Percentiles rank a stretch among this genome's conserved stretches.
These are phyloP conservation scores for Calidris pygmaea DNA, from an alignment of 2,113 vertebrate genomes.

Conservation along the genomic window DNA sequence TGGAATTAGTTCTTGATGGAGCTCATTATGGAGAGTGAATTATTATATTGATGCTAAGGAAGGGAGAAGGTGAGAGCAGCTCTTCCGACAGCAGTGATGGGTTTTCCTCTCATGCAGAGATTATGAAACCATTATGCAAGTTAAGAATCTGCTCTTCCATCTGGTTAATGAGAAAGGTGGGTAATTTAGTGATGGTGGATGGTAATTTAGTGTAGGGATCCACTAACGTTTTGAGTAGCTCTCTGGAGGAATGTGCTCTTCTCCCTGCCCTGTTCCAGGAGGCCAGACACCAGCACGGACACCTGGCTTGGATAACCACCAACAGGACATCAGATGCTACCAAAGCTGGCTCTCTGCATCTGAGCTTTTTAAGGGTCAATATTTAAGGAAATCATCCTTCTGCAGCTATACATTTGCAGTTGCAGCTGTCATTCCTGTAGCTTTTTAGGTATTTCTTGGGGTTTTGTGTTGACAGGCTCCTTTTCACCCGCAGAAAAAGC, in stretches of 20 bases:
- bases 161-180: background rate
- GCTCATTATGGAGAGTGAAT: background rate
- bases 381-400: background rate
- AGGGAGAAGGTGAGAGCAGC: background rate
- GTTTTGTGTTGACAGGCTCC: background rate
- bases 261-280: background rate
- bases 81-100: background rate
- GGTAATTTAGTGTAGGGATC: background rate
- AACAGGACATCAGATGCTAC: background rate
- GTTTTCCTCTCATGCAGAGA: background rate
- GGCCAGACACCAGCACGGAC: background rate
- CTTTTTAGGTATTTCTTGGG: background rate
- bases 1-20: accelerated
- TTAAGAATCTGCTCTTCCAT: background rate
- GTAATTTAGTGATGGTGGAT: background rate
- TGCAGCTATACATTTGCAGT: accelerated
- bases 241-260: background rate
- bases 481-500: background rate
- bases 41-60: background rate
- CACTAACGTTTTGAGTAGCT: background rate
- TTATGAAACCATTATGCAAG: background rate
- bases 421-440: background rate
- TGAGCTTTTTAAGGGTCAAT: background rate
- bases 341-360: background rate
- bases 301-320: background rate